These are phyloP conservation scores for Cremastinae sp. DNA, from an alignment of 2,888 invertebrate genomes.

Conservation along the genomic window DNA sequence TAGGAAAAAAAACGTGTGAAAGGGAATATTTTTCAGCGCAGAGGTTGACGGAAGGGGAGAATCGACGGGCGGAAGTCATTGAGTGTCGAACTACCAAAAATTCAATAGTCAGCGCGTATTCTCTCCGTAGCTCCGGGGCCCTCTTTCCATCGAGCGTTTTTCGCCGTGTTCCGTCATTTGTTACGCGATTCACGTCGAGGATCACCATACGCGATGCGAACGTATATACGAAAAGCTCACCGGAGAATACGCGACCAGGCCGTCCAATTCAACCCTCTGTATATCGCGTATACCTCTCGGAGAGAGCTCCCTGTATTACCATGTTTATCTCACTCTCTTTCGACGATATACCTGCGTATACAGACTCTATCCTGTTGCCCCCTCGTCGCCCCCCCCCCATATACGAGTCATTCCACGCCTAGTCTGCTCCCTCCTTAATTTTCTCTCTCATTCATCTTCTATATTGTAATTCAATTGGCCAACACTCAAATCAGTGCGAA, in stretches of 20 bases:
- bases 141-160: constrained; percentile 7
- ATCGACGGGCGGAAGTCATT: constrained; percentile 43
- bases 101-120: constrained; percentile 24
- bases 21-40: no score
- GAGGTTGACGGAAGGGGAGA: constrained; percentile 9
- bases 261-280: constrained; percentile 52
- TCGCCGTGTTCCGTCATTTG: constrained; percentile 45
- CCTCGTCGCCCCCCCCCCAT: no score
- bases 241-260: constrained; percentile 50
- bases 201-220: constrained; percentile 43
- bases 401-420: constrained; percentile 12
- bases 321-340: constrained; percentile 53
- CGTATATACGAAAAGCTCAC: constrained; percentile 39
- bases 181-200: constrained; percentile 55
- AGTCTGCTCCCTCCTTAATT: no score
- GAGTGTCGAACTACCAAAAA: constrained; percentile 40
- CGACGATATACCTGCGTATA: constrained; percentile 16
- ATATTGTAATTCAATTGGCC: no score
- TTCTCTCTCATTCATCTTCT: no score
- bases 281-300: constrained; percentile 36
- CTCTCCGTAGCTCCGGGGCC: constrained; percentile 5
- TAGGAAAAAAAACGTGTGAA: no score
- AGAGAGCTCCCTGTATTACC: constrained; percentile 13
- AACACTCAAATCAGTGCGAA: no score
- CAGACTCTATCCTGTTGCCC: constrained; percentile 8